Base-by-base conservation (phyloP, 2,888 invertebrate genomes). In the Drosophila affinis region DNA sequence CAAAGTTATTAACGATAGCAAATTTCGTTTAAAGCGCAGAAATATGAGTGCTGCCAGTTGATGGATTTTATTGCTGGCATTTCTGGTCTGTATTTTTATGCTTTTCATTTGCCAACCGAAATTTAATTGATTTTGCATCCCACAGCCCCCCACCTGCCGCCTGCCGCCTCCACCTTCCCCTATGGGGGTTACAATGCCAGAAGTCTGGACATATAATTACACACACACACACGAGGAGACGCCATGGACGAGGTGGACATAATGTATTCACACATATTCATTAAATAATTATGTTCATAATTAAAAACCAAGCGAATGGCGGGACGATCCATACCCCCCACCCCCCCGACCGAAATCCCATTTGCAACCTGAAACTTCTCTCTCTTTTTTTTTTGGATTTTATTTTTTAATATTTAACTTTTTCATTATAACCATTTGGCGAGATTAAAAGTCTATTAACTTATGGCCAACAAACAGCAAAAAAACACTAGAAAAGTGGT, bases 281-380 rank as follows among this genome's bases (percentile, higher is more conserved):
- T 81, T 81, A 87, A 81, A 81, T 87, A 87, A 84, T 82, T 87
- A 81, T 87, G 87, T 72, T 61, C 74, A 82, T 82, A 82, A 81
- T 82, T 87, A 82, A 81, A 87, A 82, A 73, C 70, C 64, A 78
- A 78, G 71, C 73, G 67, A 69, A 75, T 57, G 70, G 71, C 17
- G 21, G 21, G 21, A 3, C 3, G 9, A 27, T 27, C n/a, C 27
- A 9, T 9, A 3, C 24, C 27, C 39, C 14, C 39, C n/a, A n/a
- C n/a, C n/a, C n/a, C n/a, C n/a, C n/a, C n/a, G n/a, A 39, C 14
- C 14, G 7, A 39, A 39, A 32, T 18, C 9, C n/a, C 34, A 48
- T 57, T 57, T 29, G 2, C 3, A 57, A 32, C 3, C 21, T 12
- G 34, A 21, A 61, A 44, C 21, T 29, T 21, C 21, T 21, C 21